Evolutionary conservation across 2,888 invertebrate genomes (phyloP), one percentile per base, ranked within the genome.

Genomic region (Amphimallon solstitiale): DNA sequence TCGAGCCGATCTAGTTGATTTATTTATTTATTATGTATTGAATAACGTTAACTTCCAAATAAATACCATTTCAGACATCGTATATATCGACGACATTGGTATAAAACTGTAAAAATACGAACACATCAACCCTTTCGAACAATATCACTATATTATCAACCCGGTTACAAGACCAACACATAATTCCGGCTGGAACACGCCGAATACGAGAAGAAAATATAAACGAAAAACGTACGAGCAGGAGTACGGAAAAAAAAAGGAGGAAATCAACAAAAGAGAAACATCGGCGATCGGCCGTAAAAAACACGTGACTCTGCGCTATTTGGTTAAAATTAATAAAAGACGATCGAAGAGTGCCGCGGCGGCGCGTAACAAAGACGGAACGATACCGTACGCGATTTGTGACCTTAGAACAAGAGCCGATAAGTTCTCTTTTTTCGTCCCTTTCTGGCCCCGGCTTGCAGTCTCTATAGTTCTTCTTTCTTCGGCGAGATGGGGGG

Each of bases 311-410:
- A 63, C 70, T 70, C 69, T 66, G 71, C 72, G 65, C 71, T 74
- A 74, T 74, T 72, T 73, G 74, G 72, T 71, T 72, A 72, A 73
- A 74, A 73, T 74, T 74, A 74, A 74, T 74, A 74, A 74, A 73
- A 72, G 72, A 69, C 60, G 66, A 43, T 60, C 61, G 61, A 51
- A 51, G 65, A 37, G 51, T 63, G 38, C 51, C 63, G 63, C 38
- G 45, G 40, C 48, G 38, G 23, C 29, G 56, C 29, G 23, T 14
- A 14, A 9, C 17, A 38, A 21, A 17, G 43, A 43, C 12, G 7
- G 43, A 21, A 34, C 43, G 15, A 15, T 34, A 34, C 49, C 43
- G 6, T 15, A 68, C 68, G 67, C 73, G 72, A 74, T 73, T 73
- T 72, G 74, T 70, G 72, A 69, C 72, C 72, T 70, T 73, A 70